phyloP scores from a whole-genome alignment of 2,797 vertebrate genomes.

The Nyctibius grandis region DNA sequence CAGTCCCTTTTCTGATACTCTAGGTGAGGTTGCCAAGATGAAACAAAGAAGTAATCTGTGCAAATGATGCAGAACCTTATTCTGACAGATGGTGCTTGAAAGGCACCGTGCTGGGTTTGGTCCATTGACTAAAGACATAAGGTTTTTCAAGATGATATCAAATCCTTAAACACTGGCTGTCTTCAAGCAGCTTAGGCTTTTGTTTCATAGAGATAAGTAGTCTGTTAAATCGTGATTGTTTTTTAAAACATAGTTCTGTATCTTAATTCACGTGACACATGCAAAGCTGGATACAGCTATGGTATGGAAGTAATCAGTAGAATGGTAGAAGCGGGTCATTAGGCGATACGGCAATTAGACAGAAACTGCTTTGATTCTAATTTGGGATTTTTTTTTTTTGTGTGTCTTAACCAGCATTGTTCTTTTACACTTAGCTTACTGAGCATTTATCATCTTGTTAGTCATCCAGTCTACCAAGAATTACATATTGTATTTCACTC shows the following conservation, averaged over 20 bases:
- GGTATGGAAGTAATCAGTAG: not conserved
- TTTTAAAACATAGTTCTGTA: not conserved
- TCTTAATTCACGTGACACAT: not conserved
- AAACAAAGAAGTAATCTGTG: constrained; percentile 26
- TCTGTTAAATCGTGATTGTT: not conserved
- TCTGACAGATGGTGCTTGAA: constrained; percentile 37
- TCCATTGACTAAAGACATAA: not conserved
- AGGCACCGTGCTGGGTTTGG: not conserved
- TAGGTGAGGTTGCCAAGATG: not conserved
- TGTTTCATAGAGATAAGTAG: not conserved
- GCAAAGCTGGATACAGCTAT: not conserved
- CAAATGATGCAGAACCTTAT: not conserved
- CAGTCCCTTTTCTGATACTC: not conserved
- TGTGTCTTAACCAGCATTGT: not conserved
- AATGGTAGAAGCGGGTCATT: not conserved
- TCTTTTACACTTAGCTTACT: not conserved
- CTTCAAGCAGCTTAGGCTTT: not conserved
- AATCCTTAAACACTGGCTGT: not conserved
- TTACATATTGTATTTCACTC: not conserved
- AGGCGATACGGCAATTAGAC: not conserved
- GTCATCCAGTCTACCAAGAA: not conserved
- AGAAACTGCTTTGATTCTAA: not conserved
- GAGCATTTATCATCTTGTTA: not conserved
- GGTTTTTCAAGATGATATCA: not conserved
- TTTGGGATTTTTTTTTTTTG: not conserved